Conservation (phyloP, 2,888 invertebrate species). For the Andrena minutula region DNA sequence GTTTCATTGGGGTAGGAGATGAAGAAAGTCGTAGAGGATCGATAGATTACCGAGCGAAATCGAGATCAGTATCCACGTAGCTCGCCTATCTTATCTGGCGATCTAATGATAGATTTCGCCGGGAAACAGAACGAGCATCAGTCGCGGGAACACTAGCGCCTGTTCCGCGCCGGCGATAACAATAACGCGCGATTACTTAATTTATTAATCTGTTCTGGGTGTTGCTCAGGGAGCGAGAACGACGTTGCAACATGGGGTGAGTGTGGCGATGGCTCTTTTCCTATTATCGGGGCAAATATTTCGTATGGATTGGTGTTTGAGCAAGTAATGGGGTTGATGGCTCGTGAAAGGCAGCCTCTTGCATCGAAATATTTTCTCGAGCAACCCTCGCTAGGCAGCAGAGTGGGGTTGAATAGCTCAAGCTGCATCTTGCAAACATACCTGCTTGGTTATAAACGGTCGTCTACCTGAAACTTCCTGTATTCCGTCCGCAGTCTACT, state of each 20-base stretch:
- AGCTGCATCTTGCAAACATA: background rate
- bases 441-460: conserved; percentile 2
- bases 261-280: conserved; percentile 23
- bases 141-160: conserved; percentile 44
- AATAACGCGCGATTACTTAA: conserved; percentile 30
- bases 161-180: conserved; percentile 29
- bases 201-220: conserved; percentile 27
- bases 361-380: background rate
- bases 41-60: conserved; percentile 33
- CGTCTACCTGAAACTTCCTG: conserved; percentile 33
- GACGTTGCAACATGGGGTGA: conserved; percentile 60
- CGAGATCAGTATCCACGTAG: conserved; percentile 35
- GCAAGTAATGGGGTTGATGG: no score
- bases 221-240: conserved; percentile 7
- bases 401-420: no score
- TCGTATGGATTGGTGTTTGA: no score
- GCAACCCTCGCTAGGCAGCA: no score
- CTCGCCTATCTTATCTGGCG: conserved; percentile 63
- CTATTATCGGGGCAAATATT: background rate
- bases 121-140: conserved; percentile 44
- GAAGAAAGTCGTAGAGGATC: background rate
- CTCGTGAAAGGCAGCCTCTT: background rate
- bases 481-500: conserved; percentile 5
- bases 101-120: conserved; percentile 50
- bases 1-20: background rate